These are phyloP conservation scores for Tadarida brasiliensis DNA, from an alignment of 2,797 vertebrate species.

Conservation along the genomic window DNA sequence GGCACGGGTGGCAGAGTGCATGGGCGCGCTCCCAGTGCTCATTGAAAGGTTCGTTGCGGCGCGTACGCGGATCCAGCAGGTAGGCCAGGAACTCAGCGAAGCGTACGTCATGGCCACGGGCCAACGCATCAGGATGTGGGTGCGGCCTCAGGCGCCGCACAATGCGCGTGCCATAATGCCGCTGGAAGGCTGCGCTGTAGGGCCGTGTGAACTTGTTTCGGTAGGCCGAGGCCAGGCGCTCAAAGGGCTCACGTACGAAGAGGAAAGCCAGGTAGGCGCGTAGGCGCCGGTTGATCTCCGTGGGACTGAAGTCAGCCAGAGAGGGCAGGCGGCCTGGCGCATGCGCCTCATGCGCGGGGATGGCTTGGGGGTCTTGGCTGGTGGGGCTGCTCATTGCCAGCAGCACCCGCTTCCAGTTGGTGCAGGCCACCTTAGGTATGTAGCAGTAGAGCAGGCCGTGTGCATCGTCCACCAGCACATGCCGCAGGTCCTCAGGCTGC, in stretches of 20 bases:
- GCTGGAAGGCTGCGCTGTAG: slow-evolving; percentile 97
- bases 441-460: slow-evolving; percentile 98
- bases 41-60: slow-evolving; percentile 94
- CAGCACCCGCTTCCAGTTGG: slow-evolving; percentile 98
- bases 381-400: slow-evolving; percentile 94
- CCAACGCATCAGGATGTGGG: slow-evolving; percentile 89
- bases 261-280: slow-evolving; percentile 97
- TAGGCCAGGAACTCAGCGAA: slow-evolving; percentile 97
- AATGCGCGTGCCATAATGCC: slow-evolving; percentile 95
- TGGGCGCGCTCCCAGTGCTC: slow-evolving; percentile 98
- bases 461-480: slow-evolving; percentile 96
- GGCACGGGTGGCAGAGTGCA: slow-evolving; percentile 97
- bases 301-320: slow-evolving; percentile 92
- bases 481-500: slow-evolving; percentile 93
- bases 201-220: slow-evolving; percentile 96
- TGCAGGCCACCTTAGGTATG: slow-evolving; percentile 98
- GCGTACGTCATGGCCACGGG: slow-evolving; percentile 92
- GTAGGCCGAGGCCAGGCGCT: slow-evolving; percentile 96
- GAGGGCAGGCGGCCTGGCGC: slow-evolving; percentile 92
- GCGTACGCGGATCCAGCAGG: slow-evolving; percentile 94
- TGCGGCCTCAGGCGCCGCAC: slow-evolving; percentile 91
- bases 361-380: slow-evolving; percentile 91
- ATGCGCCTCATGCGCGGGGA: slow-evolving; percentile 95
- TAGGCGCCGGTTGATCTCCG: slow-evolving; percentile 95
- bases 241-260: slow-evolving; percentile 96